Percentiles rank a stretch among this genome's conserved stretches.
phyloP scores from a whole-genome alignment of 2,113 vertebrate species.

The Podocnemis expansa region DNA sequence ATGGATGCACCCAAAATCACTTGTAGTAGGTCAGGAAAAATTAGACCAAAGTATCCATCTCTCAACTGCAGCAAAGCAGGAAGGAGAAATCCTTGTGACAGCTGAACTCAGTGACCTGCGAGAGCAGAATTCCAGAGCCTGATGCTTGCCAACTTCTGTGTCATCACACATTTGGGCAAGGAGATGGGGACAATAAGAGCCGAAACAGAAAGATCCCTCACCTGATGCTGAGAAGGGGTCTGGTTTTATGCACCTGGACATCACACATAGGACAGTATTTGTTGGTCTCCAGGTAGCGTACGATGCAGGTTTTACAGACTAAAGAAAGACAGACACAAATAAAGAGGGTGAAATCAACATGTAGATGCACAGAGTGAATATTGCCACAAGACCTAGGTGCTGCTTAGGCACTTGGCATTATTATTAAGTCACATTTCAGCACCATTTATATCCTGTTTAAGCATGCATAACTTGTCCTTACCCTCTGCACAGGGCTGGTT shows the following conservation, averaged over 20 bases:
- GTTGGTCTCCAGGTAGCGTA: slow-evolving; percentile 94
- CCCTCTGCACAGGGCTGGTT: background rate
- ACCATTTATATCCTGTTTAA: background rate
- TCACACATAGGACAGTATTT: slow-evolving; percentile 96
- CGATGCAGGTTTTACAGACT: slow-evolving; percentile 96
- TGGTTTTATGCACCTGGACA: slow-evolving; percentile 92
- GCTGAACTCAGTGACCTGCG: background rate
- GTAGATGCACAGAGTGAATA: background rate
- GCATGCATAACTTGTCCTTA: background rate
- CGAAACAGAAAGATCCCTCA: slow-evolving; percentile 35
- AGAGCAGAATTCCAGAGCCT: background rate
- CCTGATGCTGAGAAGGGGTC: slow-evolving; percentile 94
- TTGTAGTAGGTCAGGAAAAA: background rate
- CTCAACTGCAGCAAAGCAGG: background rate
- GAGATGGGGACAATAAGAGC: background rate
- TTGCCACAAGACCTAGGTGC: background rate
- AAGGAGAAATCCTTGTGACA: background rate
- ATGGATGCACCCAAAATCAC: background rate
- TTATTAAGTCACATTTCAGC: background rate
- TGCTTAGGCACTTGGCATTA: background rate
- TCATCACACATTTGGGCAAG: background rate
- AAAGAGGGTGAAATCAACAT: background rate
- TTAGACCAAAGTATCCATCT: background rate
- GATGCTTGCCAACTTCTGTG: background rate
- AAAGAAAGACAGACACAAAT: background rate